These are phyloP conservation scores for Agapornis canus DNA, from an alignment of 2,797 vertebrate species.

Conservation along the genomic window DNA sequence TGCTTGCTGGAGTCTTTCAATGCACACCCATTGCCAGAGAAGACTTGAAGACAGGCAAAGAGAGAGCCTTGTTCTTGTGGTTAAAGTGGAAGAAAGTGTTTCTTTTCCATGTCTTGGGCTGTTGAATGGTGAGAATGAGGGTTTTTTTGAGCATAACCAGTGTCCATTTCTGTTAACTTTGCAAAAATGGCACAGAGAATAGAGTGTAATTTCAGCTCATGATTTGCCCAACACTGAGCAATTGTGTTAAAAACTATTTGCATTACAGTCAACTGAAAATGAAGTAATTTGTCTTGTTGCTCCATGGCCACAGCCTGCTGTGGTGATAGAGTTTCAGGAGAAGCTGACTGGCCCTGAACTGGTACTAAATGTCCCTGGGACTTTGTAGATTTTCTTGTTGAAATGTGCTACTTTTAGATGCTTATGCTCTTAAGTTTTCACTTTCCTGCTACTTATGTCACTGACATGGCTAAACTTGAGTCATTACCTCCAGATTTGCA, in stretches of 20 bases:
- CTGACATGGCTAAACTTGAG: not conserved
- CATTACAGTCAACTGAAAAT: not conserved
- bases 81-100: not conserved
- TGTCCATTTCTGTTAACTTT: not conserved
- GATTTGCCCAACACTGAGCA: not conserved
- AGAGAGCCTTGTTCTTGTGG: not conserved
- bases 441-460: not conserved
- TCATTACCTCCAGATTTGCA: not conserved
- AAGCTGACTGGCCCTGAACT: not conserved
- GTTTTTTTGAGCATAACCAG: not conserved
- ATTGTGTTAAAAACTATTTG: not conserved
- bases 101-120: not conserved
- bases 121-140: not conserved
- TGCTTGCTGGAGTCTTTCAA: not conserved
- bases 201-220: not conserved
- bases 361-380: not conserved
- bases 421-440: not conserved
- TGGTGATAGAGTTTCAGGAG: not conserved
- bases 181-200: not conserved
- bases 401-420: not conserved
- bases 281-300: not conserved
- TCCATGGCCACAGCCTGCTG: accelerated
- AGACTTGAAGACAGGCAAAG: not conserved
- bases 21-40: not conserved
- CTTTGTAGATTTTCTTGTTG: not conserved